These are phyloP conservation scores for Frankliniella intonsa DNA, from an alignment of 2,888 invertebrate species.

Conservation along the genomic window DNA sequence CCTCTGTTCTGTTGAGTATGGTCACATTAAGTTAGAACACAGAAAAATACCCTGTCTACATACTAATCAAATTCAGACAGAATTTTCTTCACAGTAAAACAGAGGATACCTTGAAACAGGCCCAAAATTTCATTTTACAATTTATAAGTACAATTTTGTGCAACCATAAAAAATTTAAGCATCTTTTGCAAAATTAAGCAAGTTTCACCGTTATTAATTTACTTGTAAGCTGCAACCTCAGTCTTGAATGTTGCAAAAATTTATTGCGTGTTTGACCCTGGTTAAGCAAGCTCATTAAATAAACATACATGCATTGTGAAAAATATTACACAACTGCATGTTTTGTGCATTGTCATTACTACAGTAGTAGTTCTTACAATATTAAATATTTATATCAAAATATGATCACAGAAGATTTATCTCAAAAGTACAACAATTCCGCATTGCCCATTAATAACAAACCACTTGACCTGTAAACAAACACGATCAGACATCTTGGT, in stretches of 20 bases:
- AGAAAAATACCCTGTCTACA: background rate
- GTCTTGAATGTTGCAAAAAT: background rate
- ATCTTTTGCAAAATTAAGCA: background rate
- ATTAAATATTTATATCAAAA: constrained; percentile 18
- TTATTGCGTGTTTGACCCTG: background rate
- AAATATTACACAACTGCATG: background rate
- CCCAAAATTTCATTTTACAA: background rate
- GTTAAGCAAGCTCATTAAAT: background rate
- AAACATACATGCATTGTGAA: background rate
- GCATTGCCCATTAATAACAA: background rate
- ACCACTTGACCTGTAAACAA: background rate
- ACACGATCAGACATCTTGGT: background rate
- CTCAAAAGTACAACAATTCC: background rate
- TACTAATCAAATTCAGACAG: background rate
- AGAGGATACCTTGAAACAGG: background rate
- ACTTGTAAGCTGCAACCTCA: background rate
- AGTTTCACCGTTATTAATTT: background rate
- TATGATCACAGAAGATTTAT: constrained; percentile 17
- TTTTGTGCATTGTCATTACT: background rate
- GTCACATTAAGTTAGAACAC: background rate
- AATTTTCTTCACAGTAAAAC: background rate
- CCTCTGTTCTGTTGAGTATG: background rate
- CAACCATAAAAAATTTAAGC: background rate
- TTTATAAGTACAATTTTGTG: background rate
- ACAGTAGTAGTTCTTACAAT: background rate